Conservation (phyloP, 2,113 vertebrate species). For the Neolamprologus variostigma region DNA sequence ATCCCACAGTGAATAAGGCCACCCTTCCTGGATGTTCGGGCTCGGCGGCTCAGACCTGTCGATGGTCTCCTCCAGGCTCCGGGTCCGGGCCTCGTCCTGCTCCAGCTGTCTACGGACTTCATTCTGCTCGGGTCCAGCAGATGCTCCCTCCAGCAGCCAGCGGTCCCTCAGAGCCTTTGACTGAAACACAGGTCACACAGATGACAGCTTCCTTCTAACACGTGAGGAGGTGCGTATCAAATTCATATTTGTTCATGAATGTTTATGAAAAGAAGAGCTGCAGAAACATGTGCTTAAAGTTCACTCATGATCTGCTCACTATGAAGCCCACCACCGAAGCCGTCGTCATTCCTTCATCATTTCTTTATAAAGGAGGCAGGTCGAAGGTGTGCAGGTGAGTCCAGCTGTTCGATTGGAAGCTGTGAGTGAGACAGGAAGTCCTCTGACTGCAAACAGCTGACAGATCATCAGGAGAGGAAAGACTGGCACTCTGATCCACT, state of each 20-base stretch:
- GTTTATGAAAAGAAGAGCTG: neutral
- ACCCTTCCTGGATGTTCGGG: neutral
- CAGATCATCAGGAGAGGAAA: neutral
- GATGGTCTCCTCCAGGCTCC: slow-evolving; percentile 81
- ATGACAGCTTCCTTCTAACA: neutral
- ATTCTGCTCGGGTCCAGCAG: slow-evolving; percentile 76
- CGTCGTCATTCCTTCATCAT: neutral
- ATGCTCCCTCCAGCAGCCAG: slow-evolving; percentile 90
- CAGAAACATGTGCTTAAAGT: neutral
- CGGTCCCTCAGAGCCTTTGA: slow-evolving; percentile 87
- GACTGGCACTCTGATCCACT: neutral
- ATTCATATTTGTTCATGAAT: neutral
- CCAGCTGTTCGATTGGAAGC: neutral
- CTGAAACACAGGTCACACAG: slow-evolving; percentile 51
- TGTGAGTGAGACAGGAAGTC: neutral
- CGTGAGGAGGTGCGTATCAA: accelerated
- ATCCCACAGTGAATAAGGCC: neutral
- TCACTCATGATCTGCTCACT: neutral
- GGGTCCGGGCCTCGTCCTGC: slow-evolving; percentile 80
- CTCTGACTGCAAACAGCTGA: neutral
- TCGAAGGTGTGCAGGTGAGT: neutral
- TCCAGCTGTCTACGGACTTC: slow-evolving; percentile 79
- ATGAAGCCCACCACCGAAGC: neutral
- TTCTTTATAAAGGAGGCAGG: neutral
- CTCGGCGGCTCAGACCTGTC: slow-evolving; percentile 67